Conservation (phyloP, 1,140 invertebrate genomes). For the Octopus sinensis region DNA sequence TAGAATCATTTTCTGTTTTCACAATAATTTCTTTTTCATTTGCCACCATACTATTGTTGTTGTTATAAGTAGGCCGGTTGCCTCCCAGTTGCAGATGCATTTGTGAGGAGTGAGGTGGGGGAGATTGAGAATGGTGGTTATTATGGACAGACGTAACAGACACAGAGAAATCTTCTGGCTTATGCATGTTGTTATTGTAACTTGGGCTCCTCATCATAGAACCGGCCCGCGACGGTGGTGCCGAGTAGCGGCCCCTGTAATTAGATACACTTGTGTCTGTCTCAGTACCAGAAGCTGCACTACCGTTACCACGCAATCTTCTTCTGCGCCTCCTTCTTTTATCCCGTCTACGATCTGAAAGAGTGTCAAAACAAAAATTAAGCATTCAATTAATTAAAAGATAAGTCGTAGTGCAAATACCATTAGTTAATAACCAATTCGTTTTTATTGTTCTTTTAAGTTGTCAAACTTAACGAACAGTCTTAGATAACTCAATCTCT, state of each 20-base stretch:
- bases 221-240: constrained; percentile 7
- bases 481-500: too few species aligned
- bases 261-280: constrained; percentile 52
- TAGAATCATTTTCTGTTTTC: constrained; percentile 18
- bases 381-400: too few species aligned
- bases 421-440: too few species aligned
- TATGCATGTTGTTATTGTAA: not conserved
- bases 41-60: constrained; percentile 20
- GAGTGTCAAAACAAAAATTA: not conserved
- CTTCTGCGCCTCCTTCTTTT: constrained; percentile 36
- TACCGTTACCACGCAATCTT: constrained; percentile 37
- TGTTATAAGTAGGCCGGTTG: constrained; percentile 6
- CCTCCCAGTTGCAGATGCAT: constrained; percentile 17
- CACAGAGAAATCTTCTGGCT: constrained; percentile 7
- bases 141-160: constrained; percentile 14
- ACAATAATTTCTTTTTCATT: constrained; percentile 19
- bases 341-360: constrained; percentile 36
- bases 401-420: too few species aligned
- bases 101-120: constrained; percentile 16
- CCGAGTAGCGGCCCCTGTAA: constrained; percentile 30
- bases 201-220: constrained; percentile 16
- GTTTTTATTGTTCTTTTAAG: too few species aligned
- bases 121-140: constrained; percentile 15
- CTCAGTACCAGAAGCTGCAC: constrained; percentile 50
- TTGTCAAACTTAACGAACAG: too few species aligned